These are phyloP conservation scores for Scatophagus argus DNA, from an alignment of 2,113 vertebrate genomes.

Conservation along the genomic window DNA sequence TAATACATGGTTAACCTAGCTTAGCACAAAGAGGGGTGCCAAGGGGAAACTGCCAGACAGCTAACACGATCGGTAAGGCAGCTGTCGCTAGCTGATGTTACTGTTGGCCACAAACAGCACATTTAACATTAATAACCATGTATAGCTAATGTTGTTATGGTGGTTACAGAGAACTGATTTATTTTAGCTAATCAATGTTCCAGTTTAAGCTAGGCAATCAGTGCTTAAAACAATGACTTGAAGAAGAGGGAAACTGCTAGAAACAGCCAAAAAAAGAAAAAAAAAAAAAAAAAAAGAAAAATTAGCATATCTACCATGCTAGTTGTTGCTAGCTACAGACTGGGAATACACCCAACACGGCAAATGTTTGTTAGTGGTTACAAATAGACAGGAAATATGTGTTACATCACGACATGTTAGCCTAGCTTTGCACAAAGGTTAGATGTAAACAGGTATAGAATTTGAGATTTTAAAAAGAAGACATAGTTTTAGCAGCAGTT, in stretches of 20 bases:
- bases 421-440: conserved; percentile 8
- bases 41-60: no score
- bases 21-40: not conserved
- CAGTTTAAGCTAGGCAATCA: no score
- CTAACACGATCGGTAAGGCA: no score
- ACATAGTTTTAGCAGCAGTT: not conserved
- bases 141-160: no score
- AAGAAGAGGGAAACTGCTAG: not conserved
- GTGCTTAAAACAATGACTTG: not conserved
- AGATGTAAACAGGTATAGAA: not conserved
- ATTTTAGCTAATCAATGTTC: no score
- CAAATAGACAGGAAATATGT: not conserved
- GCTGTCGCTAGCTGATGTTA: no score
- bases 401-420: not conserved
- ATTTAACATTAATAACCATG: no score
- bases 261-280: not conserved
- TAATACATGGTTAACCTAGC: not conserved
- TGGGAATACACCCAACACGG: not conserved
- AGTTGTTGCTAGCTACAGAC: not conserved
- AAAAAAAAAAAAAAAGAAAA: no score
- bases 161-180: no score
- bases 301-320: not conserved
- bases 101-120: no score
- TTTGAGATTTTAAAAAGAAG: no score
- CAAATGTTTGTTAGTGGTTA: not conserved